phyloP scores from a whole-genome alignment of 1,140 invertebrate species.

The Drosophila nigromelanica region DNA sequence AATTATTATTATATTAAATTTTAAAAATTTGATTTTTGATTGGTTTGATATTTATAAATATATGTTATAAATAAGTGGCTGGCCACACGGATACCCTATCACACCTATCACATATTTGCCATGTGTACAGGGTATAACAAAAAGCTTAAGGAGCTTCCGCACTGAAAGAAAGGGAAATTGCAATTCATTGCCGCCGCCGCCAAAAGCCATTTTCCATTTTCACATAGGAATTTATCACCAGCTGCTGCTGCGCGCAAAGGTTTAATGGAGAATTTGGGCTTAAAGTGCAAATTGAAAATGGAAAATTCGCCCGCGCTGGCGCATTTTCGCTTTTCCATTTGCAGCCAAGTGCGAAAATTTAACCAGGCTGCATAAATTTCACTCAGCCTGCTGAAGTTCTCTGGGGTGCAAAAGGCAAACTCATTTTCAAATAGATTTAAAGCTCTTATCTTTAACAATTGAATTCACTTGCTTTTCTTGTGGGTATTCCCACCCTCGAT shows the following conservation, averaged over 20 bases:
- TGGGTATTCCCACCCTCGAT: neutral
- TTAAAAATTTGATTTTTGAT: too few species aligned
- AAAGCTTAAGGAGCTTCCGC: constrained; percentile 6
- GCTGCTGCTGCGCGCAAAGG: constrained; percentile 13
- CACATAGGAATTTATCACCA: constrained; percentile 25
- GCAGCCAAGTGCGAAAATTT: constrained; percentile 42
- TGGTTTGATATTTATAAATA: too few species aligned
- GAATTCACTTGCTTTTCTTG: constrained; percentile 11
- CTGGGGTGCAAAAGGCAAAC: constrained; percentile 5
- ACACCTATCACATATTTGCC: too few species aligned
- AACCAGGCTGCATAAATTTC: constrained; percentile 56
- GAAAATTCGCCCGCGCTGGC: constrained; percentile 5
- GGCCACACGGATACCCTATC: too few species aligned
- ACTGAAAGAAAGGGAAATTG: constrained; percentile 50
- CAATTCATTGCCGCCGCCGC: constrained; percentile 45
- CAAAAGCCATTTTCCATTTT: constrained; percentile 40
- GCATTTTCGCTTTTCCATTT: constrained; percentile 27
- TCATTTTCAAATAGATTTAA: constrained; percentile 15
- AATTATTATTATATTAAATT: too few species aligned
- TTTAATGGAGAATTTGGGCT: constrained; percentile 14
- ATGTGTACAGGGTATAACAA: neutral
- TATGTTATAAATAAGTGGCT: too few species aligned
- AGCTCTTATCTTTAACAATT: constrained; percentile 8
- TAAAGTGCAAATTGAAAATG: constrained; percentile 33
- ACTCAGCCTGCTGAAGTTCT: constrained; percentile 4